Conservation (phyloP, 1,140 invertebrate species). For the Lerema accius region DNA sequence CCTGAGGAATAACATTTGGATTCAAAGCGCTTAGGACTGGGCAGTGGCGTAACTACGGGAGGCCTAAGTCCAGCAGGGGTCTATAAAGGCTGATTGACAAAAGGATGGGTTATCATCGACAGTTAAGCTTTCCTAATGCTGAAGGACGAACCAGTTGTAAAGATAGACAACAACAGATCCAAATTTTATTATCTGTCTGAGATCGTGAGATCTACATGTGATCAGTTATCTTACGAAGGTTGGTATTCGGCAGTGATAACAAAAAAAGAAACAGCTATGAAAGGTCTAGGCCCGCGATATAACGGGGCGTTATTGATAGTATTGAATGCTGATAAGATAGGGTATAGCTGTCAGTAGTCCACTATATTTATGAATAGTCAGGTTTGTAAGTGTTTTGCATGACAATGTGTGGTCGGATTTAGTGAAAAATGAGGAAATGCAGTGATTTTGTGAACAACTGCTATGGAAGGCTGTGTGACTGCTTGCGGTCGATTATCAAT, state of each 20-base stretch:
- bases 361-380: constrained; percentile 52
- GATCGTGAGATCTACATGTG: background rate
- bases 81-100: no score
- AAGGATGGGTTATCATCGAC: no score
- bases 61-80: no score
- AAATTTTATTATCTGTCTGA: background rate
- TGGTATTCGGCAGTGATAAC: constrained; percentile 21
- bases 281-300: constrained; percentile 61
- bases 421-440: constrained; percentile 41
- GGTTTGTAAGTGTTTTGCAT: constrained; percentile 26
- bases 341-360: constrained; percentile 46
- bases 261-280: constrained; percentile 18
- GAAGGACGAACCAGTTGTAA: no score
- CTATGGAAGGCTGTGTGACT: constrained; percentile 45
- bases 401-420: constrained; percentile 31
- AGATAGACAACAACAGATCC: no score
- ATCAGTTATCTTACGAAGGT: background rate
- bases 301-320: constrained; percentile 63
- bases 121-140: no score
- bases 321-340: constrained; percentile 72
- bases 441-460: constrained; percentile 44
- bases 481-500: constrained; percentile 42
- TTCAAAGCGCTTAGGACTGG: no score
- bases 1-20: no score
- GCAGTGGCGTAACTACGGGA: no score